These are phyloP conservation scores for Mobula hypostoma DNA, from an alignment of 2,113 vertebrate species.

Conservation along the genomic window DNA sequence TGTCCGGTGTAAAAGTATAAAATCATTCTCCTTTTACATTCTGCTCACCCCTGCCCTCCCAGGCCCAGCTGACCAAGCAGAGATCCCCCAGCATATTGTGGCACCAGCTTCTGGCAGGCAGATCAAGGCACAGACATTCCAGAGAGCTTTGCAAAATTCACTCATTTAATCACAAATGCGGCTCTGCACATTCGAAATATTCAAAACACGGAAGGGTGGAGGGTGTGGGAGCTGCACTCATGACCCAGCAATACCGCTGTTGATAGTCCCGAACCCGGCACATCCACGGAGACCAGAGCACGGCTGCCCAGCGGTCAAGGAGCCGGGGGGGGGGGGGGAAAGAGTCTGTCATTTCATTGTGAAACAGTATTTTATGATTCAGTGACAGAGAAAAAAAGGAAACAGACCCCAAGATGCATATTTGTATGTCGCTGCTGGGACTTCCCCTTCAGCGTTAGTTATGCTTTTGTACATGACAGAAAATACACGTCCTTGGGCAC, in stretches of 20 bases:
- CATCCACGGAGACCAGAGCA: neutral
- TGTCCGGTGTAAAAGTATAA: no score
- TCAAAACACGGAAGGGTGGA: neutral
- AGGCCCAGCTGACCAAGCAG: no score
- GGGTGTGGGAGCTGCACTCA: neutral
- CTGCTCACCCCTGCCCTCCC: no score
- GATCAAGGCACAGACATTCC: neutral
- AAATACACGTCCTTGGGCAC: no score
- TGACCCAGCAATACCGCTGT: neutral
- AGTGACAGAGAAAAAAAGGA: no score
- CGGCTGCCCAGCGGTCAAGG: neutral
- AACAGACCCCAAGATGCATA: no score
- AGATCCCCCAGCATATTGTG: no score
- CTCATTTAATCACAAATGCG: constrained; percentile 19
- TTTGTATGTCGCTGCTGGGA: no score
- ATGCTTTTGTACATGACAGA: no score
- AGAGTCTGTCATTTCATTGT: neutral
- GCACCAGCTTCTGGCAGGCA: neutral
- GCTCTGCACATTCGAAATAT: neutral
- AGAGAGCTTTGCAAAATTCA: neutral
- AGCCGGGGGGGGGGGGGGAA: neutral
- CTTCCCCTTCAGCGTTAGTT: no score
- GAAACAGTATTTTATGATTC: neutral
- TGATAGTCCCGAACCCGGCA: neutral
- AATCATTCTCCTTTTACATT: no score